Conservation (phyloP, 1,140 invertebrate genomes). For the Anastrepha ludens region DNA sequence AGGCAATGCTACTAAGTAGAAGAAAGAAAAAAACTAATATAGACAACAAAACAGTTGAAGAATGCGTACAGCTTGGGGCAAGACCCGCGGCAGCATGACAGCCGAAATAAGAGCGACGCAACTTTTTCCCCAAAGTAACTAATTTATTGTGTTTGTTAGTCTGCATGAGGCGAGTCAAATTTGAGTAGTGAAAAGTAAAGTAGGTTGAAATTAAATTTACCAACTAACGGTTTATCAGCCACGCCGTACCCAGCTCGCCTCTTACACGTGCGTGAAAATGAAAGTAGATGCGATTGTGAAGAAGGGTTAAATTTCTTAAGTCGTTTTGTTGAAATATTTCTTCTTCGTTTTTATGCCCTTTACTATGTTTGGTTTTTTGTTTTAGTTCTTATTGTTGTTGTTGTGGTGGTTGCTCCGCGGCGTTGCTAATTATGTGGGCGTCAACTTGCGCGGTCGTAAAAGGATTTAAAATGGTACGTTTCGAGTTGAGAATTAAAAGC, state of each 20-base stretch:
- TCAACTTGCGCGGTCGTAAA: constrained; percentile 45
- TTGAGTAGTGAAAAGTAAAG: constrained; percentile 1
- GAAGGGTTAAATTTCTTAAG: neutral
- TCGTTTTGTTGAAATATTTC: neutral
- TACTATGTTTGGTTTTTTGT: neutral
- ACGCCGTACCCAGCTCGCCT: no score
- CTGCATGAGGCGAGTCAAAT: neutral
- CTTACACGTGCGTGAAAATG: neutral
- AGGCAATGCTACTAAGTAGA: neutral
- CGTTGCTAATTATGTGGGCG: constrained; percentile 43
- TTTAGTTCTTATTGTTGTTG: neutral
- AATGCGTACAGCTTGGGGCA: neutral
- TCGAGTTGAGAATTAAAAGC: neutral
- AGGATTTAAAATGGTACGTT: constrained; percentile 40
- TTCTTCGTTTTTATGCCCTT: neutral
- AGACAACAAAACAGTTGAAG: neutral
- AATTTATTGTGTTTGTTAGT: constrained; percentile 34
- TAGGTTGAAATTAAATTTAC: constrained; percentile 4
- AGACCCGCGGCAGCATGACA: neutral
- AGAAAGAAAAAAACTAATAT: neutral
- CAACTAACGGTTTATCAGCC: neutral
- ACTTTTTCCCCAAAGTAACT: neutral
- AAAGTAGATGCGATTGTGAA: neutral
- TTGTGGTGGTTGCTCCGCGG: neutral
- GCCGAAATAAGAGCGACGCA: no score